A percentile compares a stretch with the other conserved stretches of the same genome.
Evolutionary conservation across 1,140 invertebrate genomes (phyloP).

Genomic region (Pseudomyrmex flavicornis): DNA sequence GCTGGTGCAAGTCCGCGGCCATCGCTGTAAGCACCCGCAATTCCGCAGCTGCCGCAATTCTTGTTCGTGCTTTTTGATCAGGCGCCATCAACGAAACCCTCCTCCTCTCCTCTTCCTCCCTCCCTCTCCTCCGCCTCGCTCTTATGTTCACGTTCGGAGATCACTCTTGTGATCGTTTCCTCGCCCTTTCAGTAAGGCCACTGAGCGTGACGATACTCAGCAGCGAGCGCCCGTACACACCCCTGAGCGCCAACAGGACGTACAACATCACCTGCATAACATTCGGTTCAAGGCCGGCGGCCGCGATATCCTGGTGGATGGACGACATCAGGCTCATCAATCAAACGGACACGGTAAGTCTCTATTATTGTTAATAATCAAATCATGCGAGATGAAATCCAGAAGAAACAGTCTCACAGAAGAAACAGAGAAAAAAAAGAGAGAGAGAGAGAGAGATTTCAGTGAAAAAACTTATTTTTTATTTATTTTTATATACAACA

Average conservation of each 20-base stretch:
- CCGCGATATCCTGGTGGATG: constrained; percentile 93
- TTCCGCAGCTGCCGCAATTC: constrained; percentile 54
- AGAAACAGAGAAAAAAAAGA: no score
- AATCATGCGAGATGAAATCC: neutral
- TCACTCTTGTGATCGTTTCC: constrained; percentile 30
- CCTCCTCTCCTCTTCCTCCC: no score
- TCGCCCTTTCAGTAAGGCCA: constrained; percentile 88
- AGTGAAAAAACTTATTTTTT: no score
- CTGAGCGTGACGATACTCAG: constrained; percentile 91
- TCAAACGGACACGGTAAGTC: constrained; percentile 86
- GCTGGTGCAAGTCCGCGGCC: constrained; percentile 45
- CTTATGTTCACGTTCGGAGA: neutral
- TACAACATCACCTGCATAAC: constrained; percentile 92
- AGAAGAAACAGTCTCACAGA: no score
- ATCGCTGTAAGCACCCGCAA: constrained; percentile 48
- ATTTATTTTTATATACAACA: no score
- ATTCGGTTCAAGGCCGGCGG: constrained; percentile 92
- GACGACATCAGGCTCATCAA: constrained; percentile 88
- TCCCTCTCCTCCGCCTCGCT: no score
- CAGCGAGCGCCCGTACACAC: constrained; percentile 87
- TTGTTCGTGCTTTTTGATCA: constrained; percentile 60
- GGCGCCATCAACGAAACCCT: constrained; percentile 37
- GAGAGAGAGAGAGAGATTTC: no score
- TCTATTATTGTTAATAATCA: neutral
- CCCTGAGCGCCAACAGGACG: constrained; percentile 91